phyloP scores from a whole-genome alignment of 1,140 invertebrate species.

The Papilio aristodemus region DNA sequence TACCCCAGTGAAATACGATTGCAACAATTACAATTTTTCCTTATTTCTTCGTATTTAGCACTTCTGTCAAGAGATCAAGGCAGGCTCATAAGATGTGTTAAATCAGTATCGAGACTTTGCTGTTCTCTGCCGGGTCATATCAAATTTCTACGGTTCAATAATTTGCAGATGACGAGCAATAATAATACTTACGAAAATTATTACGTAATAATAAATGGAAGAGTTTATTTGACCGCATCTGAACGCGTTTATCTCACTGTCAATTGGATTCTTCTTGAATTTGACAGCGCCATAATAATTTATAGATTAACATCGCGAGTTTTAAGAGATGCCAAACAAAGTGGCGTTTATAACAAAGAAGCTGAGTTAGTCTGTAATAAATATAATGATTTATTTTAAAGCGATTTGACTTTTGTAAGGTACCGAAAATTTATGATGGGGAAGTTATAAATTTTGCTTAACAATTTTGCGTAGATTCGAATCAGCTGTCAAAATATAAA shows the following conservation, averaged over 20 bases:
- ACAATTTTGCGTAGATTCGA: slow-evolving; percentile 20
- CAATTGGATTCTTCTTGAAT: too few relatives aligned
- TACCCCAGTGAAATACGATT: neutral
- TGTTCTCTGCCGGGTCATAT: neutral
- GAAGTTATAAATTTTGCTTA: slow-evolving; percentile 30
- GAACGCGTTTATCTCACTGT: too few relatives aligned
- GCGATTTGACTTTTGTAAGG: neutral
- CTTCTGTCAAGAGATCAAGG: slow-evolving; percentile 1
- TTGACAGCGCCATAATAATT: too few relatives aligned
- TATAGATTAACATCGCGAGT: too few relatives aligned
- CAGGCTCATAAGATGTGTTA: neutral
- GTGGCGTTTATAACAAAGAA: neutral
- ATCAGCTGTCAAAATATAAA: slow-evolving; percentile 27
- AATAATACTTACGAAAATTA: too few relatives aligned
- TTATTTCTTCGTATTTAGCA: neutral
- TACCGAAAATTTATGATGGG: slow-evolving; percentile 21
- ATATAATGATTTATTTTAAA: slow-evolving; percentile 14
- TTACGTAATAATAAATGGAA: too few relatives aligned
- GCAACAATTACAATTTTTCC: neutral
- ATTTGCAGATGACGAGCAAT: neutral
- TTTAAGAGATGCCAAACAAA: too few relatives aligned
- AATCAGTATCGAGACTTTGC: neutral
- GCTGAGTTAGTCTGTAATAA: neutral
- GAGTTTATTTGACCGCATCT: too few relatives aligned
- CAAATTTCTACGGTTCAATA: neutral